phyloP scores from a whole-genome alignment of 2,797 vertebrate genomes.

The Sebastes glaucus region DNA sequence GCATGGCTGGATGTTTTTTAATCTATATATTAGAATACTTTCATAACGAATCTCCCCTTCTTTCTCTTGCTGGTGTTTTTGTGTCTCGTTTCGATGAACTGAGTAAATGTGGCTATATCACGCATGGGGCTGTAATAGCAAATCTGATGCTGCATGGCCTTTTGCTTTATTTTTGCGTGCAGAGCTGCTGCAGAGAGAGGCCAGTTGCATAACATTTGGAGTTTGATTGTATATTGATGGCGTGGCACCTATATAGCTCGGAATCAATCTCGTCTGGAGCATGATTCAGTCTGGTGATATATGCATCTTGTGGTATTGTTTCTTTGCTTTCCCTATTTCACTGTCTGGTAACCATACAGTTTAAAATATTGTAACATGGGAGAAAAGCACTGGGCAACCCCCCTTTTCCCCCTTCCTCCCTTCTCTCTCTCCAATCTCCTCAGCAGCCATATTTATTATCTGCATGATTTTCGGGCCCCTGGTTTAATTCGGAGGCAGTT shows the following conservation, averaged over 20 bases:
- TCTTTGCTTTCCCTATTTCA: slow-evolving; percentile 60
- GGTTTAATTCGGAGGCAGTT: slow-evolving; percentile 91
- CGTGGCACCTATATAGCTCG: slow-evolving; percentile 76
- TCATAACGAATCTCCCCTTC: slow-evolving; percentile 28
- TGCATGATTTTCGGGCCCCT: slow-evolving; percentile 57
- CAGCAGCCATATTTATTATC: slow-evolving; percentile 87
- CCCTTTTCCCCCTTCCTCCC: background rate
- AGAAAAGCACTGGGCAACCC: slow-evolving; percentile 34
- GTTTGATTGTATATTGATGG: slow-evolving; percentile 87
- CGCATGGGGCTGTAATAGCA: slow-evolving; percentile 61
- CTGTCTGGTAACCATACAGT: slow-evolving; percentile 75
- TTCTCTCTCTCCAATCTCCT: slow-evolving; percentile 38
- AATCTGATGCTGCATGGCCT: slow-evolving; percentile 64
- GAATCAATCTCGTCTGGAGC: slow-evolving; percentile 86
- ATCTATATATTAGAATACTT: slow-evolving; percentile 22
- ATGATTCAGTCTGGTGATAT: slow-evolving; percentile 79
- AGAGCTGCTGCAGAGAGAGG: slow-evolving; percentile 73
- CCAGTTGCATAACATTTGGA: slow-evolving; percentile 83
- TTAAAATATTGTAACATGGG: slow-evolving; percentile 64
- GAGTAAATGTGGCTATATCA: slow-evolving; percentile 66
- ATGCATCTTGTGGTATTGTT: slow-evolving; percentile 58
- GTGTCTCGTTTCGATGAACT: slow-evolving; percentile 31
- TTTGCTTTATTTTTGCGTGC: slow-evolving; percentile 74
- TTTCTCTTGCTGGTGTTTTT: slow-evolving; percentile 21
- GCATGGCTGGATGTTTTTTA: slow-evolving; percentile 12